Percentiles rank a stretch among this genome's conserved stretches.
phyloP scores from a whole-genome alignment of 1,140 invertebrate species.

The Drosophila rufa region DNA sequence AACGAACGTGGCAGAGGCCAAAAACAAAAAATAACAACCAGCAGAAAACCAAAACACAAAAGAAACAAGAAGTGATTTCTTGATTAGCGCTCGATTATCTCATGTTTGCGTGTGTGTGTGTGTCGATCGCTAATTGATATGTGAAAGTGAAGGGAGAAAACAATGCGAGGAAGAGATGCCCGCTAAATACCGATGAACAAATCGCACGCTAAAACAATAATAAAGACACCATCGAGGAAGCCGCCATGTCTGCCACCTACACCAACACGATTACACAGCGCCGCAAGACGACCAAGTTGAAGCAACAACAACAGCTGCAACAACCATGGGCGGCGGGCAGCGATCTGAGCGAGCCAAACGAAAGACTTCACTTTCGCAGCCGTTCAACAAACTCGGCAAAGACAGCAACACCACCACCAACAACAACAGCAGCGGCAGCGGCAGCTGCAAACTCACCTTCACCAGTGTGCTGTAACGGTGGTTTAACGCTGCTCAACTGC shows the following conservation, averaged over 20 bases:
- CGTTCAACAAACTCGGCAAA: slow-evolving; percentile 62
- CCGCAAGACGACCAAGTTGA: slow-evolving; percentile 73
- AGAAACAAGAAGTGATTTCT: slow-evolving; percentile 19
- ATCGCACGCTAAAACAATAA: slow-evolving; percentile 24
- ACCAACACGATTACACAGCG: slow-evolving; percentile 66
- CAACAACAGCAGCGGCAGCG: slow-evolving; percentile 19
- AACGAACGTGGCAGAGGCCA: slow-evolving; percentile 56
- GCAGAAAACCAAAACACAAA: slow-evolving; percentile 17
- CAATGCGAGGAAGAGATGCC: slow-evolving; percentile 32
- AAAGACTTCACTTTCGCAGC: slow-evolving; percentile 84
- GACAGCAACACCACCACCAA: slow-evolving; percentile 22
- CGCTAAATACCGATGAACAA: slow-evolving; percentile 20
- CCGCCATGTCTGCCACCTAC: slow-evolving; percentile 65
- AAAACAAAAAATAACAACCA: slow-evolving; percentile 11
- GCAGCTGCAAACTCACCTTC: slow-evolving; percentile 67
- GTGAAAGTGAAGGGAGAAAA: slow-evolving; percentile 58
- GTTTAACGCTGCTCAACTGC: slow-evolving; percentile 69
- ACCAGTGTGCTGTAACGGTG: slow-evolving; percentile 78
- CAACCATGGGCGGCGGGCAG: slow-evolving; percentile 41
- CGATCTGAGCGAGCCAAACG: slow-evolving; percentile 69
- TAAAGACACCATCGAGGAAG: slow-evolving; percentile 31
- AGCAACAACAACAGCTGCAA: slow-evolving; percentile 51
- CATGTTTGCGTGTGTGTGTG: slow-evolving; percentile 5
- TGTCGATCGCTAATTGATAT: slow-evolving; percentile 29
- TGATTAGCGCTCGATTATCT: slow-evolving; percentile 29